Evolutionary conservation across 2,113 vertebrate species (phyloP).

Genomic region (Mobula hypostoma): DNA sequence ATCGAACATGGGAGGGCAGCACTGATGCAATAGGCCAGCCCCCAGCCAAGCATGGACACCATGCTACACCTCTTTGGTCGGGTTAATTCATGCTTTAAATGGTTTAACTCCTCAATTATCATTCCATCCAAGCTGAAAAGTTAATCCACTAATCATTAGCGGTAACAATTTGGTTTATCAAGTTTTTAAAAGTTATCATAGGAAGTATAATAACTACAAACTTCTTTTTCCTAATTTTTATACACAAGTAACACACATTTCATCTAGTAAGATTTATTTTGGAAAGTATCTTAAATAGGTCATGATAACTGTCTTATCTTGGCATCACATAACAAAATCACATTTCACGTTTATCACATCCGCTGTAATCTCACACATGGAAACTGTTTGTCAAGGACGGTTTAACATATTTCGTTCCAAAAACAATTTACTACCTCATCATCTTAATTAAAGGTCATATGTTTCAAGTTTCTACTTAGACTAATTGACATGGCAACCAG

Average conservation of each 20-base stretch:
- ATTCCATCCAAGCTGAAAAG: neutral
- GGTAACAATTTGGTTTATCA: neutral
- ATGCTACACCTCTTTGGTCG: too few species aligned
- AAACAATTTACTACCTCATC: neutral
- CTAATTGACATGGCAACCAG: neutral
- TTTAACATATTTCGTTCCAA: neutral
- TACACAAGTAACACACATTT: neutral
- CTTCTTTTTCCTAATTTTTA: neutral
- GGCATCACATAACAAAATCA: neutral
- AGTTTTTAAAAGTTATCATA: neutral
- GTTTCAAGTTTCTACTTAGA: slow-evolving; percentile 14
- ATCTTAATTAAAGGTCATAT: neutral
- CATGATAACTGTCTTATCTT: neutral
- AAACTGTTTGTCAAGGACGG: neutral
- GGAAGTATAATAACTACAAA: neutral
- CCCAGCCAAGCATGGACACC: too few species aligned
- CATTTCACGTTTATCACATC: neutral
- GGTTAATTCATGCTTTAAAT: too few species aligned
- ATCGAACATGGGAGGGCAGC: too few species aligned
- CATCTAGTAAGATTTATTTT: neutral
- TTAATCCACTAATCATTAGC: neutral
- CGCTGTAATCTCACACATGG: slow-evolving; percentile 7
- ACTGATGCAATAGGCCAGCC: too few species aligned
- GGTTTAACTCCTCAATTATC: neutral
- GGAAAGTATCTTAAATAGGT: neutral